Evolutionary conservation across 2,113 vertebrate genomes (phyloP).

Genomic region (Lampris megalopsis): DNA sequence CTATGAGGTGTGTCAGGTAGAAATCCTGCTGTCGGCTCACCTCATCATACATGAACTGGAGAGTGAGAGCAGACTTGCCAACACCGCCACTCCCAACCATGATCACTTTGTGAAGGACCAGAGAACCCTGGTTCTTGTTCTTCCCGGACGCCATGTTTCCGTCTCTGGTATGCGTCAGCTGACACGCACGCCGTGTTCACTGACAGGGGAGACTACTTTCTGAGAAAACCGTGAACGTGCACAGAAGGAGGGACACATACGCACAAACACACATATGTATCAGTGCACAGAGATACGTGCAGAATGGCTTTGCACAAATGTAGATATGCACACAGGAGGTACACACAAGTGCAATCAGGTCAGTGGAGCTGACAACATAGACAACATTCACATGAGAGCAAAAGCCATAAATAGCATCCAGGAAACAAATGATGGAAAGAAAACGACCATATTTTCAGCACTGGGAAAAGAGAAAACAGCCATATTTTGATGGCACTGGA

Average conservation of each 20-base stretch:
- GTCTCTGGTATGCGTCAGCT: conserved; percentile 19
- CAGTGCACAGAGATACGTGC: neutral
- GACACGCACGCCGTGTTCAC: neutral
- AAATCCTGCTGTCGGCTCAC: conserved; percentile 51
- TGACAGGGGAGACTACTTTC: neutral
- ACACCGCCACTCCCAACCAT: conserved; percentile 84
- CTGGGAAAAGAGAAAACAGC: no score
- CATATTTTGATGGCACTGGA: no score
- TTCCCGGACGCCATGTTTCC: conserved; percentile 77
- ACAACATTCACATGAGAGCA: neutral
- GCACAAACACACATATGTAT: neutral
- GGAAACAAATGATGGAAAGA: neutral
- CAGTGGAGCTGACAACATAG: neutral
- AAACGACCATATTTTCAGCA: no score
- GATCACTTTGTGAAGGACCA: conserved; percentile 84
- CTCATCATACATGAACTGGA: conserved; percentile 86
- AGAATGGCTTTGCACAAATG: neutral
- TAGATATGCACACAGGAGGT: neutral
- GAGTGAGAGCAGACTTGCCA: conserved; percentile 81
- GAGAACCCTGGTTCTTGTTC: conserved; percentile 79
- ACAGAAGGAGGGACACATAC: neutral
- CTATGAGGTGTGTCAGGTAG: no score
- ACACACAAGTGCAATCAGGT: neutral
- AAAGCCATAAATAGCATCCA: no score
- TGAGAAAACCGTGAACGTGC: neutral